Conservation (phyloP, 2,797 vertebrate species). For the Acrocephalus scirpaceus region DNA sequence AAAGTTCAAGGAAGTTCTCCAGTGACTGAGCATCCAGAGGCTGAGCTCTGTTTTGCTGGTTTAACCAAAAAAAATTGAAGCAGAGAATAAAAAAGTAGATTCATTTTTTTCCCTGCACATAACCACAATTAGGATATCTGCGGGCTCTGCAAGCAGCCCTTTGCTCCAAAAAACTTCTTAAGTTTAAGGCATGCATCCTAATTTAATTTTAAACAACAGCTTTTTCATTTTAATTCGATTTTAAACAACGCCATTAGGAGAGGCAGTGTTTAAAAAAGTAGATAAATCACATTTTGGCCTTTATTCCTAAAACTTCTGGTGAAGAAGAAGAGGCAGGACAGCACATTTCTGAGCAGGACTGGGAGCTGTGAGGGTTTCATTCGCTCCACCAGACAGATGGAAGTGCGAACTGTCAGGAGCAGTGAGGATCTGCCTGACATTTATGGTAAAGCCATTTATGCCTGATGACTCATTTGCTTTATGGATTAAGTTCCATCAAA, state of each 20-base stretch:
- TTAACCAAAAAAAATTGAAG: neutral
- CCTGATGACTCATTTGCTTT: slow-evolving; percentile 45
- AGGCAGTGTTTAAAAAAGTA: neutral
- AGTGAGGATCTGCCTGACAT: slow-evolving; percentile 25
- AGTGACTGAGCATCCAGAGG: neutral
- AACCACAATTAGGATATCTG: neutral
- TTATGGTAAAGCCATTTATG: slow-evolving; percentile 60
- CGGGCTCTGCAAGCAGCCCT: too few relatives aligned
- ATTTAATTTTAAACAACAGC: too few relatives aligned
- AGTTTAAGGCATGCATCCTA: too few relatives aligned
- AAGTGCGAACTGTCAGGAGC: slow-evolving; percentile 8
- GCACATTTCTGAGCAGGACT: neutral
- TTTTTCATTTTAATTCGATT: too few relatives aligned
- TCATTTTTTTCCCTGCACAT: neutral
- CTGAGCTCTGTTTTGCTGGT: neutral
- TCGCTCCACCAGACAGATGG: slow-evolving; percentile 9
- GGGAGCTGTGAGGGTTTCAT: neutral
- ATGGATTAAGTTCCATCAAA: slow-evolving; percentile 52
- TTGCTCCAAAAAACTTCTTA: too few relatives aligned
- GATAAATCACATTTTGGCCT: neutral
- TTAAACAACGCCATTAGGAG: neutral
- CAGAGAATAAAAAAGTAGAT: accelerated
- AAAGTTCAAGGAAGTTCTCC: neutral
- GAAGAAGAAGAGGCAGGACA: neutral
- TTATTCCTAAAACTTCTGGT: neutral